Percentiles rank a stretch among this genome's conserved stretches.
These are phyloP conservation scores for Serranochromis macrocephalus DNA, from an alignment of 2,113 vertebrate species.

Conservation along the genomic window DNA sequence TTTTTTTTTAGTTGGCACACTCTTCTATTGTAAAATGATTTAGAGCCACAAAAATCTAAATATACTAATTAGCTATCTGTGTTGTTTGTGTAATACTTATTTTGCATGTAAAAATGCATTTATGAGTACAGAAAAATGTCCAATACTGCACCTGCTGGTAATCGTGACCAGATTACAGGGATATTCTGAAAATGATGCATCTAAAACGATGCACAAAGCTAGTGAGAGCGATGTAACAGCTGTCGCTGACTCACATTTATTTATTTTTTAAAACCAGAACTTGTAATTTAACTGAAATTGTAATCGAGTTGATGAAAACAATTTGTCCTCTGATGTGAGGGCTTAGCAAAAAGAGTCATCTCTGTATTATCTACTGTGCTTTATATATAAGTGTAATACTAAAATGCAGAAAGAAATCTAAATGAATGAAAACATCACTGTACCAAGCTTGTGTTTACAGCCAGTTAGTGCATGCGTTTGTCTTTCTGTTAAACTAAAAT, in stretches of 20 bases:
- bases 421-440: neutral
- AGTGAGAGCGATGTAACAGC: neutral
- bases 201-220: neutral
- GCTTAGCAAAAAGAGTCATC: neutral
- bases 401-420: neutral
- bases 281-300: neutral
- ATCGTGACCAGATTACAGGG: neutral
- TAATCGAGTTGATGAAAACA: neutral
- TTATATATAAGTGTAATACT: neutral
- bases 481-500: neutral
- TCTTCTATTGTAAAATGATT: neutral
- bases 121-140: rapidly evolving
- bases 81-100: rapidly evolving
- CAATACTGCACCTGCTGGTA: neutral
- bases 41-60: rapidly evolving
- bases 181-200: neutral
- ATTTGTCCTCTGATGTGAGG: rapidly evolving
- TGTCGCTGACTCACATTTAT: neutral
- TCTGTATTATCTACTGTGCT: neutral
- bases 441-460: neutral
- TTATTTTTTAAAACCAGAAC: neutral
- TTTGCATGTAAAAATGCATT: neutral
- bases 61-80: rapidly evolving
- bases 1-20: neutral
- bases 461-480: neutral